A percentile compares a stretch with the other conserved stretches of the same genome.
These are phyloP conservation scores for Tenthredo mesomela DNA, from an alignment of 2,888 invertebrate genomes.

Conservation along the genomic window DNA sequence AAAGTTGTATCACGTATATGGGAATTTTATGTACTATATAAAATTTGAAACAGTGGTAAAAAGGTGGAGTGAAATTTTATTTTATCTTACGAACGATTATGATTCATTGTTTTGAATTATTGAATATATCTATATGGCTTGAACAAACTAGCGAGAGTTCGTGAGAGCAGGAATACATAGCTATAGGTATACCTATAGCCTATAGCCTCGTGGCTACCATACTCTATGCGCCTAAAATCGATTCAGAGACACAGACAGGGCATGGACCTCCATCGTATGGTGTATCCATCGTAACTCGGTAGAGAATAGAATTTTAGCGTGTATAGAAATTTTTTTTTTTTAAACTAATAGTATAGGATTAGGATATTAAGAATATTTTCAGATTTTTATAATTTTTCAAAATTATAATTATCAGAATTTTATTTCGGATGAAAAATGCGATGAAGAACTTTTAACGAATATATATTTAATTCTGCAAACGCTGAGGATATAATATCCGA, in stretches of 20 bases:
- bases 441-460: background rate
- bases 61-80: background rate
- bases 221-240: conserved; percentile 73
- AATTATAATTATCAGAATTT: background rate
- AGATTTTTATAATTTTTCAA: background rate
- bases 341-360: background rate
- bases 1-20: background rate
- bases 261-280: conserved; percentile 68
- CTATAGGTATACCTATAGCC: background rate
- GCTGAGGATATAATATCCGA: background rate
- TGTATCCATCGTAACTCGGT: conserved; percentile 66
- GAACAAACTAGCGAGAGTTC: background rate
- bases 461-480: background rate
- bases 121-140: conserved; percentile 17
- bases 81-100: background rate
- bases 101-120: conserved; percentile 15
- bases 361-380: background rate
- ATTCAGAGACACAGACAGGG: conserved; percentile 71
- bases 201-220: conserved; percentile 61
- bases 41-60: background rate
- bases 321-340: background rate
- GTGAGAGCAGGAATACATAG: background rate
- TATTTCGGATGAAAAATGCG: background rate
- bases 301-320: conserved; percentile 2
- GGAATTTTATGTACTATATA: background rate